A percentile compares a stretch with the other conserved stretches of the same genome.
These are phyloP conservation scores for Anoplolepis gracilipes DNA, from an alignment of 1,140 invertebrate species.

Conservation along the genomic window DNA sequence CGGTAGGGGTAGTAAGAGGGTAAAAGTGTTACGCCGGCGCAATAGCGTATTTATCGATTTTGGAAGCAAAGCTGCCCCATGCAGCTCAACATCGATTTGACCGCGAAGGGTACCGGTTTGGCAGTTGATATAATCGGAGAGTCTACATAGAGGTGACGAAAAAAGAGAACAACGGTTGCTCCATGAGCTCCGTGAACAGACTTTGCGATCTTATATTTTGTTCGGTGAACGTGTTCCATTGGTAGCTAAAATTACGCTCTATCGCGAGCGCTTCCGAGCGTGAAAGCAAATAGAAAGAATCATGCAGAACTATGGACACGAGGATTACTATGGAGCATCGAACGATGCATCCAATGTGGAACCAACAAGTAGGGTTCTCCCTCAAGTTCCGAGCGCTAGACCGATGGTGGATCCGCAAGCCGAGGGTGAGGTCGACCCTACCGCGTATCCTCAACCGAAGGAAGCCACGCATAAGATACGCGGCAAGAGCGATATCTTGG, in stretches of 20 bases:
- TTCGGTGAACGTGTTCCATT: background rate
- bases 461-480: slow-evolving; percentile 96
- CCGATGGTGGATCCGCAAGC: slow-evolving; percentile 92
- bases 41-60: slow-evolving; percentile 82
- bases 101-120: slow-evolving; percentile 65
- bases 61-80: slow-evolving; percentile 74
- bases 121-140: slow-evolving; percentile 39
- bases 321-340: slow-evolving; percentile 77
- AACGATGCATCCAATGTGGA: slow-evolving; percentile 12
- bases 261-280: background rate
- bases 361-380: slow-evolving; percentile 62
- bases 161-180: slow-evolving; percentile 11
- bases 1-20: slow-evolving; percentile 57
- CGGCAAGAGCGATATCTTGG: slow-evolving; percentile 93
- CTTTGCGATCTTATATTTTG: background rate
- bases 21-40: slow-evolving; percentile 79
- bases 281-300: background rate
- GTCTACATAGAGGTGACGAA: slow-evolving; percentile 11
- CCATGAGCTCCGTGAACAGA: slow-evolving; percentile 7
- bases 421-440: slow-evolving; percentile 91
- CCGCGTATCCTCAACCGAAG: slow-evolving; percentile 92
- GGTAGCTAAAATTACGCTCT: background rate
- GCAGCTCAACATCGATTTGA: slow-evolving; percentile 82
- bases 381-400: slow-evolving; percentile 82
- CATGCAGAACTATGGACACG: slow-evolving; percentile 82